Conservation (phyloP, 2,797 vertebrate species). For the Emydoidea blandingii region DNA sequence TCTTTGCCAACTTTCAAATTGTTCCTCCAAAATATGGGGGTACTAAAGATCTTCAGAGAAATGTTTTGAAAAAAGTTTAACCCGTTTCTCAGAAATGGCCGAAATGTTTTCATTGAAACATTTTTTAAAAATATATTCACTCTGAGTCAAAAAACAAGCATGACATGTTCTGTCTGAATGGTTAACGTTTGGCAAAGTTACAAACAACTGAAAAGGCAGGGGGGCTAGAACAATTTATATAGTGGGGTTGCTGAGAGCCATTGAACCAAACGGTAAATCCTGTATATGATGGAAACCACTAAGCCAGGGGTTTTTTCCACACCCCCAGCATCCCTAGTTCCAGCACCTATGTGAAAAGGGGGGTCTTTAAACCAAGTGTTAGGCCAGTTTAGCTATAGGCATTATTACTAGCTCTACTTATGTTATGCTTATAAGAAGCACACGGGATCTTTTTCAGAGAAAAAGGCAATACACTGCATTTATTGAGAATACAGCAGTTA, state of each 20-base stretch:
- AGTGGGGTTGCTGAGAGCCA: no score
- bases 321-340: no score
- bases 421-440: no score
- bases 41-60: conserved; percentile 2
- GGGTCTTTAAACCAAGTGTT: not conserved
- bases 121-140: not conserved
- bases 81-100: not conserved
- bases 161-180: not conserved
- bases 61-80: not conserved
- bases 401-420: not conserved
- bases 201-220: not conserved
- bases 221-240: no score
- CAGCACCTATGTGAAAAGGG: not conserved
- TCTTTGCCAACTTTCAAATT: not conserved
- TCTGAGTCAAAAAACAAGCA: not conserved
- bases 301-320: no score
- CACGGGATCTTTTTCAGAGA: no score
- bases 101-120: not conserved
- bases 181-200: not conserved
- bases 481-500: no score
- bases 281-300: no score
- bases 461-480: no score
- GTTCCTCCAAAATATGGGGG: not conserved
- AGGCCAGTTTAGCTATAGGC: not conserved
- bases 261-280: no score